Evolutionary conservation across 64 coral and sea anemone species (phyloP).

Genomic region (Actinia equina): DNA sequence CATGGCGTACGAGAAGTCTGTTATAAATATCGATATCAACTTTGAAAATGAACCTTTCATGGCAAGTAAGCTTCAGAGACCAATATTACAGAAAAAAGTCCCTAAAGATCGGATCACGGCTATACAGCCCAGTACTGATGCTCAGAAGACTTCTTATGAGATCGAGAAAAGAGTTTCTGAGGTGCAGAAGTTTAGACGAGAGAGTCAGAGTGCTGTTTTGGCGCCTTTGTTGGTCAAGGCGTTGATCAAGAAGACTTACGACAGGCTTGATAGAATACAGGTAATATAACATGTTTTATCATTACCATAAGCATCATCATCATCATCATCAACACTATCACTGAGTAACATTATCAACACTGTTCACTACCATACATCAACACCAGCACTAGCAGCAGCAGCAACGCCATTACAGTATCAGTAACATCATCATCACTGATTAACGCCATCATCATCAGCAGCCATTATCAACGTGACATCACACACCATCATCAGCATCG

Average conservation of each 20-base stretch:
- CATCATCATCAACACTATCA: not conserved
- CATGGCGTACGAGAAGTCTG: slow-evolving; percentile 89
- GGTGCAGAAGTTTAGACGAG: slow-evolving; percentile 61
- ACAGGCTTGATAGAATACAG: slow-evolving; percentile 49
- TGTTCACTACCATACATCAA: too few relatives aligned
- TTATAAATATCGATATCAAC: slow-evolving; percentile 88
- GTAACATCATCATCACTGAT: too few relatives aligned
- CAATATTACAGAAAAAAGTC: slow-evolving; percentile 37
- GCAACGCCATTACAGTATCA: too few relatives aligned
- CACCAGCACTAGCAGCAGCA: too few relatives aligned
- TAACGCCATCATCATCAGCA: not conserved
- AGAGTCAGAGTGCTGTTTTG: slow-evolving; percentile 76
- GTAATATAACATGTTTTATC: slow-evolving; percentile 13
- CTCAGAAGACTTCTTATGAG: slow-evolving; percentile 51
- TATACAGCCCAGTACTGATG: slow-evolving; percentile 67
- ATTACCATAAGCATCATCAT: too few relatives aligned
- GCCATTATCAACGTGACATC: not conserved
- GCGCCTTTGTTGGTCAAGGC: slow-evolving; percentile 80
- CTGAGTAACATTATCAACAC: not conserved
- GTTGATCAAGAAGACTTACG: slow-evolving; percentile 57
- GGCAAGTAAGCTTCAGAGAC: slow-evolving; percentile 25
- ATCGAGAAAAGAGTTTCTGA: slow-evolving; percentile 63
- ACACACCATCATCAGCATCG: not conserved
- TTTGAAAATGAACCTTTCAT: slow-evolving; percentile 69
- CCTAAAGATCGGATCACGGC: slow-evolving; percentile 52